These are phyloP conservation scores for Gymnarchus niloticus DNA, from an alignment of 2,113 vertebrate genomes.

Conservation along the genomic window DNA sequence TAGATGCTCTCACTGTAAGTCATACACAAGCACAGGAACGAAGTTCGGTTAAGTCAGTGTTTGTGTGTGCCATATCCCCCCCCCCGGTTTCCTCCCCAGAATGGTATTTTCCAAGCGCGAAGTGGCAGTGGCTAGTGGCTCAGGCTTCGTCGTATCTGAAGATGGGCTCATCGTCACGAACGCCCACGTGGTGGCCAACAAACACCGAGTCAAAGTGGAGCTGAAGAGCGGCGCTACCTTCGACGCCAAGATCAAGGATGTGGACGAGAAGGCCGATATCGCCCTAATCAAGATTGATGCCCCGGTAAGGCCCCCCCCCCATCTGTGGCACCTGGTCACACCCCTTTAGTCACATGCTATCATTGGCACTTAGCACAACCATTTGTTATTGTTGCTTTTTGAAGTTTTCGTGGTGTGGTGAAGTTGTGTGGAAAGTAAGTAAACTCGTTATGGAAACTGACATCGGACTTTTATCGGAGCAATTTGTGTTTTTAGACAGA, in stretches of 20 bases:
- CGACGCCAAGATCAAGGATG: conserved; percentile 89
- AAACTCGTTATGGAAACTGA: background rate
- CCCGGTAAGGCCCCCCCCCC: conserved; percentile 65
- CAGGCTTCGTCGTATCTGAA: conserved; percentile 90
- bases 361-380: background rate
- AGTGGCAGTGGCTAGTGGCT: conserved; percentile 87
- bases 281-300: conserved; percentile 90
- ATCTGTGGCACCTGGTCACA: background rate
- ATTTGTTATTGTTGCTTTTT: background rate
- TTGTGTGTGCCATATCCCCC: background rate
- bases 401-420: background rate
- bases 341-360: background rate
- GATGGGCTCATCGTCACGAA: conserved; percentile 95
- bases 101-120: conserved; percentile 85
- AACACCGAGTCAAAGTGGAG: conserved; percentile 89
- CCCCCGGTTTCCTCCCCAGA: conserved; percentile 47
- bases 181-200: conserved; percentile 94
- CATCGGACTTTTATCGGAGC: background rate
- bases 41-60: background rate
- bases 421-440: background rate
- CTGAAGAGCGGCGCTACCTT: conserved; percentile 82
- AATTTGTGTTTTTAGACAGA: background rate
- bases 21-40: no score
- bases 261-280: conserved; percentile 95
- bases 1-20: background rate